Percentiles rank a stretch among this genome's conserved stretches.
Evolutionary conservation across 53 echinoderm and acorn worm genomes (phyloP).

Genomic region (Antedon mediterranea): DNA sequence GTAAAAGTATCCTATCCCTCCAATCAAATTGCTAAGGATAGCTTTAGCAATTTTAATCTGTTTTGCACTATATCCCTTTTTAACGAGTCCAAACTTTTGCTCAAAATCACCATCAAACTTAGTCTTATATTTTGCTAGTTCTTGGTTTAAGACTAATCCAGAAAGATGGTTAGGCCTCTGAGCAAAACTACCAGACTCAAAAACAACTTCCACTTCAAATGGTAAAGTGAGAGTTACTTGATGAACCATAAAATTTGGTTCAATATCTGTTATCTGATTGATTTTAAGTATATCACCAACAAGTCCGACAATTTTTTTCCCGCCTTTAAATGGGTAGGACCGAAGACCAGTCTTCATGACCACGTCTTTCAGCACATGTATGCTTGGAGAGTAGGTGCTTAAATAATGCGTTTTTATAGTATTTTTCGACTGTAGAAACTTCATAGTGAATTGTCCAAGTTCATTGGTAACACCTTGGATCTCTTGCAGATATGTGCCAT

Average conservation of each 20-base stretch:
- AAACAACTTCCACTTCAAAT: conserved; percentile 41
- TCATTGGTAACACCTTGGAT: conserved; percentile 54
- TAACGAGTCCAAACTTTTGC: conserved; percentile 16
- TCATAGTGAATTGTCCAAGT: conserved; percentile 55
- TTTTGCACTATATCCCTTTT: conserved; percentile 34
- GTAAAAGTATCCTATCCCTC: conserved; percentile 93
- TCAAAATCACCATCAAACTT: conserved; percentile 29
- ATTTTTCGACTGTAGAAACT: conserved; percentile 41
- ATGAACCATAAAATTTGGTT: conserved; percentile 40
- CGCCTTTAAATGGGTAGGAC: conserved; percentile 34
- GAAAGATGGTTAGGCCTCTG: conserved; percentile 13
- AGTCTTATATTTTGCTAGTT: conserved; percentile 8
- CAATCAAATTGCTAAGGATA: conserved; percentile 68
- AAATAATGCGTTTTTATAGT: conserved; percentile 48
- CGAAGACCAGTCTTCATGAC: conserved; percentile 43
- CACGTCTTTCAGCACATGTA: conserved; percentile 65
- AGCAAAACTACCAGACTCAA: conserved; percentile 34
- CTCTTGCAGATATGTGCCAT: conserved; percentile 24
- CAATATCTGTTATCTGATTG: conserved; percentile 22
- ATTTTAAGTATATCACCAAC: conserved; percentile 37
- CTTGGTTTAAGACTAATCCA: conserved; percentile 19
- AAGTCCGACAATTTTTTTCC: conserved; percentile 48
- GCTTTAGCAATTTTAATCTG: conserved; percentile 36
- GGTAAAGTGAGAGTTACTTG: conserved; percentile 44
- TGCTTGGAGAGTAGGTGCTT: conserved; percentile 62